Percentiles rank a stretch among this genome's conserved stretches.
Evolutionary conservation across 2,888 invertebrate species (phyloP).

Genomic region (Eudemis profundana): DNA sequence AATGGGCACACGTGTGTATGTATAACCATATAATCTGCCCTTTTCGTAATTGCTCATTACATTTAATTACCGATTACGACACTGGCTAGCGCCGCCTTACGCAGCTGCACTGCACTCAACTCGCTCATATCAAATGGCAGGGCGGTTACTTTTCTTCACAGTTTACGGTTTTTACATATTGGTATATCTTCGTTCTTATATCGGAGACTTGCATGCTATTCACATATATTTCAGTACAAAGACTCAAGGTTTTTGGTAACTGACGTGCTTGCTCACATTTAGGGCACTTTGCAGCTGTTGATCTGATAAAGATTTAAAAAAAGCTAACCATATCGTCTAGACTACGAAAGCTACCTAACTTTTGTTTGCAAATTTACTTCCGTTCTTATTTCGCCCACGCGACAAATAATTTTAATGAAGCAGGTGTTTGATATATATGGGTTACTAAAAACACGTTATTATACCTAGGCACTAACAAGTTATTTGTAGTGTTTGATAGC

Average conservation of each 20-base stretch:
- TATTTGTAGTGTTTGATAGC: slow-evolving; percentile 14
- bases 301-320: slow-evolving; percentile 17
- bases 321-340: slow-evolving; percentile 28
- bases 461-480: slow-evolving; percentile 17
- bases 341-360: slow-evolving; percentile 11
- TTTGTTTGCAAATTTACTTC: neutral
- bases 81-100: no score
- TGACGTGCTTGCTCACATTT: slow-evolving; percentile 9
- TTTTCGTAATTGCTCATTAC: no score
- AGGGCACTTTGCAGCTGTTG: slow-evolving; percentile 7
- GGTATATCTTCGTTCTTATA: no score
- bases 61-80: no score
- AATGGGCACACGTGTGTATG: no score
- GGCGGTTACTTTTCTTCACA: no score
- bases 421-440: neutral
- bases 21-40: no score
- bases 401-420: slow-evolving; percentile 18
- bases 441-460: slow-evolving; percentile 16
- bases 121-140: no score
- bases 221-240: neutral
- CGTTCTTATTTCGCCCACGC: slow-evolving; percentile 16
- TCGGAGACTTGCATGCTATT: neutral
- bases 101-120: no score
- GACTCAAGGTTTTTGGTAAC: neutral
- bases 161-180: no score